Conservation (phyloP, 2,113 vertebrate species). For the Ameiurus melas region DNA sequence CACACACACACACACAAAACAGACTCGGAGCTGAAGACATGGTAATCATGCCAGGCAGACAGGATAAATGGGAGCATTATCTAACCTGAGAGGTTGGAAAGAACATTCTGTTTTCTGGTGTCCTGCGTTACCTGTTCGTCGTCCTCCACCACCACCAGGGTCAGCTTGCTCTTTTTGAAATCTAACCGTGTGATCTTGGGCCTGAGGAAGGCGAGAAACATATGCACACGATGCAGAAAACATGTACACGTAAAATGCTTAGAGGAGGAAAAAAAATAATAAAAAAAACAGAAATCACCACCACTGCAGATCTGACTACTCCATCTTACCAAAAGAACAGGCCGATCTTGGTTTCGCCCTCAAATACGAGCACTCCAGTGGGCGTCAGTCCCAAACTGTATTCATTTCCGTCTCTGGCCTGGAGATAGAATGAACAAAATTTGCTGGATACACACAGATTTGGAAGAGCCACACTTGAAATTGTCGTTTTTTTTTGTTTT, state of each 20-base stretch:
- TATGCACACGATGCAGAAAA: not conserved
- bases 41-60: not conserved
- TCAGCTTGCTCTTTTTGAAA: conserved; percentile 96
- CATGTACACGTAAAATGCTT: not conserved
- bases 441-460: conserved; percentile 3
- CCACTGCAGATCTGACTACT: not conserved
- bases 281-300: too few species aligned
- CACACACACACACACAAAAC: too few species aligned
- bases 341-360: conserved; percentile 96
- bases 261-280: not conserved
- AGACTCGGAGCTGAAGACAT: not conserved
- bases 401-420: conserved; percentile 97
- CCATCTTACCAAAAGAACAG: conserved; percentile 93
- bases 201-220: conserved; percentile 69
- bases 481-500: too few species aligned
- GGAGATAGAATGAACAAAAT: conserved; percentile 37
- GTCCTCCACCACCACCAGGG: conserved; percentile 95
- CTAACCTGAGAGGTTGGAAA: not conserved
- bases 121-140: conserved; percentile 86
- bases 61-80: not conserved
- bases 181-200: conserved; percentile 98
- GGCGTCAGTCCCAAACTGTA: conserved; percentile 96
- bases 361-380: conserved; percentile 97
- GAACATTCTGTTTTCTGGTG: conserved; percentile 43
- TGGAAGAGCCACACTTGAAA: not conserved